Evolutionary conservation across 2,888 invertebrate genomes (phyloP).

Genomic region (Schrankia costaestrigalis): DNA sequence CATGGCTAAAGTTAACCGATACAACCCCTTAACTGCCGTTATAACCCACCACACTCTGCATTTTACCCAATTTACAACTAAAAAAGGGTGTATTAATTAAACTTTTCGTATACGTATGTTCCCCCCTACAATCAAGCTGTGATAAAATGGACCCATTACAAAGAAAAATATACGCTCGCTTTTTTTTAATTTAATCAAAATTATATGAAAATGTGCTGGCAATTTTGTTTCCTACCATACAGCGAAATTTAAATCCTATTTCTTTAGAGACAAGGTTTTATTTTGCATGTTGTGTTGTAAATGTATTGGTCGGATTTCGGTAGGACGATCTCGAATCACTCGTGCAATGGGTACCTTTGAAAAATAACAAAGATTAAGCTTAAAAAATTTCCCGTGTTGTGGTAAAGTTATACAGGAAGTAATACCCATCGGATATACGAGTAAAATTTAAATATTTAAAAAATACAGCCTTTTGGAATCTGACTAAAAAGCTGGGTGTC

Average conservation of each 20-base stretch:
- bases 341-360: conserved; percentile 35
- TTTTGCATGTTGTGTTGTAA: conserved; percentile 6
- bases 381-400: too few relatives aligned
- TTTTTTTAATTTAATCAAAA: conserved; percentile 44
- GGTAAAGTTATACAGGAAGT: conserved; percentile 34
- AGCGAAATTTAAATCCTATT: conserved; percentile 6
- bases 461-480: too few relatives aligned
- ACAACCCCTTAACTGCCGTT: background rate
- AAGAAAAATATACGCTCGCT: conserved; percentile 35
- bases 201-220: conserved; percentile 32
- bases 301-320: conserved; percentile 9
- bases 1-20: conserved; percentile 2
- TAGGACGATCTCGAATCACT: conserved; percentile 38
- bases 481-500: too few relatives aligned
- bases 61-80: conserved; percentile 6
- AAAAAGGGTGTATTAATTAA: conserved; percentile 10
- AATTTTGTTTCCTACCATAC: conserved; percentile 1
- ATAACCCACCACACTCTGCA: conserved; percentile 11
- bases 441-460: too few relatives aligned
- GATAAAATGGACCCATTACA: conserved; percentile 26
- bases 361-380: conserved; percentile 39
- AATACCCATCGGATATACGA: too few relatives aligned
- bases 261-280: conserved; percentile 2
- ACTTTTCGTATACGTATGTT: conserved; percentile 14
- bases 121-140: conserved; percentile 13